These are phyloP conservation scores for Acleris sparsana DNA, from an alignment of 2,888 invertebrate species.

Conservation along the genomic window DNA sequence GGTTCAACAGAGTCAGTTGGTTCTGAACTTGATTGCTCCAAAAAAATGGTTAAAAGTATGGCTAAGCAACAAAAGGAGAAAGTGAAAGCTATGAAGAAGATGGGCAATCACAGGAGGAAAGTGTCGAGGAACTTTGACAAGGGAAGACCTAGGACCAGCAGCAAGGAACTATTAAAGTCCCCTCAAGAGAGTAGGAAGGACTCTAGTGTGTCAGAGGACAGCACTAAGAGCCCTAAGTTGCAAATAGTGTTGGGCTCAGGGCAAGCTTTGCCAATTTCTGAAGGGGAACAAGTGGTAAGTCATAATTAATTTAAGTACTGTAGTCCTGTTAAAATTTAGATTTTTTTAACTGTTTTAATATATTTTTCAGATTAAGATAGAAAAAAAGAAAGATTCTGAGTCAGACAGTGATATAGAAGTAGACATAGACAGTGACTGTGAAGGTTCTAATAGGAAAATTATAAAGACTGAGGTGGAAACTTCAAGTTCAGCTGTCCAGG, in stretches of 20 bases:
- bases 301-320: background rate
- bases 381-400: slow-evolving; percentile 75
- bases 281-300: slow-evolving; percentile 85
- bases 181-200: slow-evolving; percentile 64
- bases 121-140: slow-evolving; percentile 61
- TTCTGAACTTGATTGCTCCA: slow-evolving; percentile 57
- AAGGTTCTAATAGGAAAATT: slow-evolving; percentile 43
- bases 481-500: slow-evolving; percentile 42
- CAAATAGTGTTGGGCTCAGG: slow-evolving; percentile 81
- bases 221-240: slow-evolving; percentile 70
- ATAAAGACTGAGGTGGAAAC: slow-evolving; percentile 25
- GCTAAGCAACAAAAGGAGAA: slow-evolving; percentile 55
- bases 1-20: slow-evolving; percentile 70
- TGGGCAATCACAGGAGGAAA: slow-evolving; percentile 76
- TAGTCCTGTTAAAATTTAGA: background rate
- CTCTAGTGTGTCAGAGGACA: slow-evolving; percentile 68
- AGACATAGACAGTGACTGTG: slow-evolving; percentile 83
- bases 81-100: slow-evolving; percentile 61
- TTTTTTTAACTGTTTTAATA: background rate
- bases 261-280: slow-evolving; percentile 80
- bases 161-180: slow-evolving; percentile 63
- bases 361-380: slow-evolving; percentile 73
- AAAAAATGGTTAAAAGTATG: slow-evolving; percentile 56
- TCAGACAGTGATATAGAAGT: slow-evolving; percentile 84
- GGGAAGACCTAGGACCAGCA: slow-evolving; percentile 51